phyloP scores from a whole-genome alignment of 2,797 vertebrate genomes.

The Aldrovandia affinis region DNA sequence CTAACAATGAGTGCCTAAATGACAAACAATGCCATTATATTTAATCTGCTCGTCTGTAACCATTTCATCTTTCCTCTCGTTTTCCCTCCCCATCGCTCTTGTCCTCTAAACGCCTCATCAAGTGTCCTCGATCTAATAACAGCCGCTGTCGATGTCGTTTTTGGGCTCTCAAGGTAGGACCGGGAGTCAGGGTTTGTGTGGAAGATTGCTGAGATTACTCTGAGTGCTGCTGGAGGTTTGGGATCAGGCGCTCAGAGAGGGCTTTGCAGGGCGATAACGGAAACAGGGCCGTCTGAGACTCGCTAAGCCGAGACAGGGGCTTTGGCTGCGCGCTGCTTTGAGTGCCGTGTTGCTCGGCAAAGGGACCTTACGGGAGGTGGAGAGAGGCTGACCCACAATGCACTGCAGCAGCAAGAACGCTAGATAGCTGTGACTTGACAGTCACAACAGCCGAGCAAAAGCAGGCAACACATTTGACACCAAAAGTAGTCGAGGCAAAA shows the following conservation, averaged over 20 bases:
- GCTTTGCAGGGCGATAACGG: neutral
- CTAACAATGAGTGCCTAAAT: neutral
- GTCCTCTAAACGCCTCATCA: neutral
- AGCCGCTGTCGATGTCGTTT: neutral
- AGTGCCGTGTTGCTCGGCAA: neutral
- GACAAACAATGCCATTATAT: neutral
- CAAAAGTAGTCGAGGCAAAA: neutral
- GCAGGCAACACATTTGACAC: slow-evolving; percentile 8
- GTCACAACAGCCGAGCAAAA: neutral
- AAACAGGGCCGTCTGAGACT: neutral
- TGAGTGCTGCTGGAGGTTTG: neutral
- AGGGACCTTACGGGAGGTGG: neutral
- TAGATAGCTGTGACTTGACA: slow-evolving; percentile 14
- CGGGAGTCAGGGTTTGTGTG: neutral
- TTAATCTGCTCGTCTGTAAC: neutral
- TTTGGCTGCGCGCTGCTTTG: neutral
- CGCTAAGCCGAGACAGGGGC: neutral
- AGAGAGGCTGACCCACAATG: neutral
- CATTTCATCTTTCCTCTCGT: neutral
- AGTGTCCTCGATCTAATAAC: neutral
- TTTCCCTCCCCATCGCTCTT: neutral
- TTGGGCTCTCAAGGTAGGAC: neutral
- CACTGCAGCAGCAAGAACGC: neutral
- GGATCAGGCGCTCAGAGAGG: neutral
- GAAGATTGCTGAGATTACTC: neutral